Evolutionary conservation across 2,888 invertebrate genomes (phyloP).

Genomic region (Cinara cedri): DNA sequence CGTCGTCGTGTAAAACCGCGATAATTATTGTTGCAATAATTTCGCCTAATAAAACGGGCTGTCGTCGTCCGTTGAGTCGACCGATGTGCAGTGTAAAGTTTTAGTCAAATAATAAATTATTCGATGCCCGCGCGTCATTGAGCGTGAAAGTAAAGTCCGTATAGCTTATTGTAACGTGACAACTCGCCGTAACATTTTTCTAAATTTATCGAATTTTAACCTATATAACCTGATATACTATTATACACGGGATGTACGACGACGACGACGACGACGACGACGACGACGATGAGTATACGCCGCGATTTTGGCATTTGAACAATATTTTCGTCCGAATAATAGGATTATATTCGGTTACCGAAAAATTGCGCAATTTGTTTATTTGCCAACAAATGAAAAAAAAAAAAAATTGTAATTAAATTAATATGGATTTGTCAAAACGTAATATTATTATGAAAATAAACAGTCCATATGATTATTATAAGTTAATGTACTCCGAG

Average conservation of each 20-base stretch:
- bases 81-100: too few relatives aligned
- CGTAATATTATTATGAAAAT: not conserved
- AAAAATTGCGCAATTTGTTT: slow-evolving; percentile 15
- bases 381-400: slow-evolving; percentile 22
- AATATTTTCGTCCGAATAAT: slow-evolving; percentile 16
- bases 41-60: too few relatives aligned
- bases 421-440: not conserved
- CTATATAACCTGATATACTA: slow-evolving; percentile 4
- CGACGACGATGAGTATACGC: too few relatives aligned
- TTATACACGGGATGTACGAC: not conserved
- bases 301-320: slow-evolving; percentile 30
- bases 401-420: not conserved
- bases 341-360: not conserved
- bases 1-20: too few relatives aligned
- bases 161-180: not conserved
- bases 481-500: not conserved
- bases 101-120: not conserved
- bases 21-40: too few relatives aligned
- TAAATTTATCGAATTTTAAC: slow-evolving; percentile 37
- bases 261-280: too few relatives aligned
- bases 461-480: too few relatives aligned
- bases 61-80: too few relatives aligned
- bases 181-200: slow-evolving; percentile 28
- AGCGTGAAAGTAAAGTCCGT: not conserved
- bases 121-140: not conserved